Evolutionary conservation across 37 sponge, comb jelly and placozoan species (phyloP).

Genomic region (Aplysina aerophoba): DNA sequence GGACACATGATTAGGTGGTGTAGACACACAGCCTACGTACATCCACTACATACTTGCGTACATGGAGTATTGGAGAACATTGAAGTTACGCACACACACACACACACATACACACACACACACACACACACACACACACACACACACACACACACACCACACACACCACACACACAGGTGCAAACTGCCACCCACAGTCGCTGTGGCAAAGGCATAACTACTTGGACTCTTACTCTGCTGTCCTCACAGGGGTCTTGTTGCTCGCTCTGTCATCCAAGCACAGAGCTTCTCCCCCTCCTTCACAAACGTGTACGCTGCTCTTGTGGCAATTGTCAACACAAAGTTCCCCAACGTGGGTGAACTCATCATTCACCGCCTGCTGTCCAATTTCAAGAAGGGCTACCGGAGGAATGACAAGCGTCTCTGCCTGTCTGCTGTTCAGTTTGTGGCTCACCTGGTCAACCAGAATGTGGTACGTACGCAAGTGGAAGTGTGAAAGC

Average conservation of each 20-base stretch:
- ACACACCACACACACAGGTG: no score
- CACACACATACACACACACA: no score
- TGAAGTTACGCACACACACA: no score
- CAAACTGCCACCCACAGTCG: no score
- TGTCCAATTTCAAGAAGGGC: conserved; percentile 83
- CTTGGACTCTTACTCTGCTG: neutral
- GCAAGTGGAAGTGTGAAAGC: no score
- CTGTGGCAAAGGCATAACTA: no score
- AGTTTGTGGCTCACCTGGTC: conserved; percentile 94
- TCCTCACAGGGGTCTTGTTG: conserved; percentile 79
- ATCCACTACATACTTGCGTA: no score
- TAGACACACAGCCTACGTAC: no score
- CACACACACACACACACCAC: no score
- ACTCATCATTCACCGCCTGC: conserved; percentile 84
- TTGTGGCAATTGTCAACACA: conserved; percentile 96
- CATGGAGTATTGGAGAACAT: no score
- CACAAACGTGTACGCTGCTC: conserved; percentile 95
- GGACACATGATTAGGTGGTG: no score
- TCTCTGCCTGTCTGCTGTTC: conserved; percentile 84
- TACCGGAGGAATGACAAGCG: conserved; percentile 89
- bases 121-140: no score
- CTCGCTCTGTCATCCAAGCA: conserved; percentile 88
- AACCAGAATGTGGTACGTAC: conserved; percentile 88
- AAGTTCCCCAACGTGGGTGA: conserved; percentile 97
- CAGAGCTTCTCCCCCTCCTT: conserved; percentile 94